phyloP scores from a whole-genome alignment of 2,888 invertebrate genomes.

The Cosmia pyralina region DNA sequence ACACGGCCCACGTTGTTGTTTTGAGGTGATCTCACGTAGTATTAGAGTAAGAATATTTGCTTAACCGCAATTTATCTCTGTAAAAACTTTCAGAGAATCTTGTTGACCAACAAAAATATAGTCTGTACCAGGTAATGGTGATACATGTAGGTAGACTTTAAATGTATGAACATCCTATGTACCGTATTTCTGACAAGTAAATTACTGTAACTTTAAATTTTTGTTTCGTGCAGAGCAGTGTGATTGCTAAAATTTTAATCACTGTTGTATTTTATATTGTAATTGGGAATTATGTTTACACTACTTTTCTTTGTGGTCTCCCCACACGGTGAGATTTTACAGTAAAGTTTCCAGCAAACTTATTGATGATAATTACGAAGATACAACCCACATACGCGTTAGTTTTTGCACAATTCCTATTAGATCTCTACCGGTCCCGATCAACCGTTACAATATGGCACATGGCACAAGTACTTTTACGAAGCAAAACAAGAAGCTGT shows the following conservation, averaged over 20 bases:
- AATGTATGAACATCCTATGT: background rate
- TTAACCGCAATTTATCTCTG: slow-evolving; percentile 49
- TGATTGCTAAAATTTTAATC: background rate
- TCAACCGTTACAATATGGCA: slow-evolving; percentile 67
- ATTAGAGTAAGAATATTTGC: slow-evolving; percentile 50
- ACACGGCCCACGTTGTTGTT: slow-evolving; percentile 62
- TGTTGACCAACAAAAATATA: background rate
- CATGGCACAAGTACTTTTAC: no score
- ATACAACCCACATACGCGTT: slow-evolving; percentile 57
- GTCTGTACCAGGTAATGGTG: background rate
- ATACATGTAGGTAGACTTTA: background rate
- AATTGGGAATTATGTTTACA: background rate
- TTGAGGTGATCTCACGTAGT: slow-evolving; percentile 62
- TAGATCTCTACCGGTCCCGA: slow-evolving; percentile 63
- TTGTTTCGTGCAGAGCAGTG: background rate
- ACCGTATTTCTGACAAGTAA: background rate
- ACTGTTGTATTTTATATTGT: background rate
- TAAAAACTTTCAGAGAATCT: slow-evolving; percentile 34
- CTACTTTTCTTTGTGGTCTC: background rate
- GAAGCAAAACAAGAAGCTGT: slow-evolving; percentile 40
- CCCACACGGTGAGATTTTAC: slow-evolving; percentile 1
- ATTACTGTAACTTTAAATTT: background rate
- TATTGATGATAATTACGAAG: slow-evolving; percentile 70
- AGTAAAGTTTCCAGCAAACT: slow-evolving; percentile 49
- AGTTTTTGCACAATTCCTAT: slow-evolving; percentile 73